Evolutionary conservation across 2,888 invertebrate species (phyloP), one percentile per base, ranked within the genome.

Genomic region (Tenthredo scrophulariae): DNA sequence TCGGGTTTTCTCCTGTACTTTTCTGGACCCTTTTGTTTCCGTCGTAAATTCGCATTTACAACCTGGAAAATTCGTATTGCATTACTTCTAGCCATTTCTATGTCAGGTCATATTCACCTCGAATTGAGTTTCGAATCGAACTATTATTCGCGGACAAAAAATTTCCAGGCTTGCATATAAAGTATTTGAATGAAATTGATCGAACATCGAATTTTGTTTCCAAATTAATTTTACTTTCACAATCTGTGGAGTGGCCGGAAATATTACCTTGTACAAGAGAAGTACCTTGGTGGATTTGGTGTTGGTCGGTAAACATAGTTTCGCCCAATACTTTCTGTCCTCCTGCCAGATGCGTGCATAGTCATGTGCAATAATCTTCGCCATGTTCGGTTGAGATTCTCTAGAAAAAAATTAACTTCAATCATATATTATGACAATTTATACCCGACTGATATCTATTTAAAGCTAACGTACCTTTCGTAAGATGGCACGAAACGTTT

Each of bases 401-500:
- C 80, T 80, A 62, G 15, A 0, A 40, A 62, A 1, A 37, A 40
- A 62, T 10, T 40, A 62, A 62, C 62, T 62, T 26, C 1, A 6
- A 77, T 77, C 29, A 37, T 50, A 70, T 33, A 70, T 33, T 37
- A 37, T 18, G 18, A 37, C 15, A 70, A 70, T 29, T 29, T n/a
- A 18, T 37, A 54, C 37, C 4, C 37, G 1, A 70, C 6, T 37
- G n/a, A 26, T 22, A 72, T n/a, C 2, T 2, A 29, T 65, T 29
- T 15, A 26, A 18, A 43, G 74, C 74, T 74, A 74, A 74, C n/a
- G n/a, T n/a, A n/a, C 80, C 40, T 80, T 29, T 80, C 80, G 62
- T 80, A 80, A 80, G 80, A 62, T 62, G 80, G 80, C 33, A 62
- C 80, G 80, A 80, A 80, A 40, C 80, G 80, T 62, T 80, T 80